Conservation (phyloP, 2,113 vertebrate genomes). For the Spheniscus mendiculus region DNA sequence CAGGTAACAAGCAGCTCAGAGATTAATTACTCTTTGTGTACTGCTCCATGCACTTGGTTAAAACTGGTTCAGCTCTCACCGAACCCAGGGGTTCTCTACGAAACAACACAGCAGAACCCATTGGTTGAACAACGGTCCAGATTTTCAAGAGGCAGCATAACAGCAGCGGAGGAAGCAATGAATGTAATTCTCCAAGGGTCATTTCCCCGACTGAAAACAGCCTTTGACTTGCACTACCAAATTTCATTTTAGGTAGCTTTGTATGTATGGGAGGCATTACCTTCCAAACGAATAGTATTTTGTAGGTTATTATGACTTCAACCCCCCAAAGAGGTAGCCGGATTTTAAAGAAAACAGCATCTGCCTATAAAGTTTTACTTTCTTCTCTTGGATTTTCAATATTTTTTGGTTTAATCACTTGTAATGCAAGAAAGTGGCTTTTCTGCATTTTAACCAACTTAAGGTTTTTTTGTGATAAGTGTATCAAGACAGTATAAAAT, state of each 20-base stretch:
- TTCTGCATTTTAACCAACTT: not conserved
- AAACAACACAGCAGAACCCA: not conserved
- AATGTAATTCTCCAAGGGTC: not conserved
- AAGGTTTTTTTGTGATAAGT: not conserved
- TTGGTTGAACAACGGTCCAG: not conserved
- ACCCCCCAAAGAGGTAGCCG: not conserved
- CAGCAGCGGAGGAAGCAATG: not conserved
- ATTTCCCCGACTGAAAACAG: not conserved
- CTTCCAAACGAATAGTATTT: not conserved
- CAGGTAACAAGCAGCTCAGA: not conserved
- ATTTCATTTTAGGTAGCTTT: not conserved
- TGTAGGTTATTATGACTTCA: not conserved
- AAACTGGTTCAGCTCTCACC: not conserved
- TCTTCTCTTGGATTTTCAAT: not conserved
- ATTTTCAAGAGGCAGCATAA: not conserved
- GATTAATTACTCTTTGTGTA: not conserved
- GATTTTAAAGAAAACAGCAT: not conserved
- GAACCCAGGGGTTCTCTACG: not conserved
- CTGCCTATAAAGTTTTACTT: not conserved
- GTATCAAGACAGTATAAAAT: not conserved
- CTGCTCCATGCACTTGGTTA: not conserved
- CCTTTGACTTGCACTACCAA: not conserved
- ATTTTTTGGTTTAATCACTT: not conserved
- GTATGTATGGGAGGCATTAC: not conserved
- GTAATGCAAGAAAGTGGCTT: not conserved